Percentiles rank a stretch among this genome's conserved stretches.
phyloP scores from a whole-genome alignment of 2,113 vertebrate species.

The Fregata magnificens region DNA sequence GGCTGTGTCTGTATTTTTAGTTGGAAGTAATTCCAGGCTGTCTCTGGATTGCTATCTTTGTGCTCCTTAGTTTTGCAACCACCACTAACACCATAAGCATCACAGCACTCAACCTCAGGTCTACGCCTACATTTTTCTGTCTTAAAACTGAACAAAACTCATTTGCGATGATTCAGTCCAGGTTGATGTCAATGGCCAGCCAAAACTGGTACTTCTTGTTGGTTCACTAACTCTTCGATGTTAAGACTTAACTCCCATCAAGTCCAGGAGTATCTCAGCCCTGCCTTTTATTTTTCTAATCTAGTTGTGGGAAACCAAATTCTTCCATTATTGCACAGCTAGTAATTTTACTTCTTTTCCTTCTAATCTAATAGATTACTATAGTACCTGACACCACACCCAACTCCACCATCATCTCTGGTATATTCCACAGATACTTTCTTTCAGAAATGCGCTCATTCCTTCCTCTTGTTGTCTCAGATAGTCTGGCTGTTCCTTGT shows the following conservation, averaged over 20 bases:
- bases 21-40: not conserved
- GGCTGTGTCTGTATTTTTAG: not conserved
- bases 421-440: not conserved
- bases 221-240: not conserved
- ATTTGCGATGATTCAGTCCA: not conserved
- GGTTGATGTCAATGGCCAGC: not conserved
- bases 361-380: not conserved
- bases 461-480: not conserved
- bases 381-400: not conserved
- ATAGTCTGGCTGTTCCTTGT: not conserved
- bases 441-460: not conserved
- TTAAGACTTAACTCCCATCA: not conserved
- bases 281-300: not conserved
- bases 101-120: not conserved
- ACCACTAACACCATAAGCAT: not conserved
- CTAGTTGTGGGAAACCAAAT: not conserved
- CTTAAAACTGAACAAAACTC: not conserved
- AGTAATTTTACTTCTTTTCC: not conserved
- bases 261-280: not conserved
- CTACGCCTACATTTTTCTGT: not conserved
- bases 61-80: not conserved
- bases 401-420: not conserved
- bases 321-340: not conserved
- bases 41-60: not conserved
- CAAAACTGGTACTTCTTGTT: not conserved